A percentile compares a stretch with the other conserved stretches of the same genome.
Evolutionary conservation across 2,113 vertebrate genomes (phyloP).

Genomic region (Miniopterus natalensis): DNA sequence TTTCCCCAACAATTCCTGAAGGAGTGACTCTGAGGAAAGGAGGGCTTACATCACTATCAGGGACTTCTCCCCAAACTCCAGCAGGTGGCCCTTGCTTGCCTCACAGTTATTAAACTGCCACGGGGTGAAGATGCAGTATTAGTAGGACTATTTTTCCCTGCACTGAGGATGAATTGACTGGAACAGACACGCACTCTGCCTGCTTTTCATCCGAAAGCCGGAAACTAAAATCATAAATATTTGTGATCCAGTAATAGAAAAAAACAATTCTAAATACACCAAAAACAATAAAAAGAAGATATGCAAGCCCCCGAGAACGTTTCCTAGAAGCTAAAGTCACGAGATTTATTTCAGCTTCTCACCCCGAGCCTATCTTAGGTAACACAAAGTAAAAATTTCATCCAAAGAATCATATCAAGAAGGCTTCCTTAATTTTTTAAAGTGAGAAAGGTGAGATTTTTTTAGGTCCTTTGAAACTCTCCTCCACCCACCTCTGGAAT

Average conservation of each 20-base stretch:
- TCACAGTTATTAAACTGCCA: background rate
- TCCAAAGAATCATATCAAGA: background rate
- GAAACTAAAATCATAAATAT: background rate
- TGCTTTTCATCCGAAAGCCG: background rate
- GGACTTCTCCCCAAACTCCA: background rate
- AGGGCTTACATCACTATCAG: background rate
- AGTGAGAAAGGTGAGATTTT: background rate
- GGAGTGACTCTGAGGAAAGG: background rate
- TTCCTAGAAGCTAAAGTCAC: background rate
- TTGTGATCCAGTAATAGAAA: background rate
- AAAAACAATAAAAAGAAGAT: conserved; percentile 8
- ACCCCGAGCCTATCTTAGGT: background rate
- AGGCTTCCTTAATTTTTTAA: background rate
- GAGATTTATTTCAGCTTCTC: background rate
- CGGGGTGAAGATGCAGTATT: background rate
- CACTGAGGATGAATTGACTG: background rate
- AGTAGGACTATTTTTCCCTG: background rate
- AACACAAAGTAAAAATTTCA: background rate
- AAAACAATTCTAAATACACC: background rate
- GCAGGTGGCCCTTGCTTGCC: no score
- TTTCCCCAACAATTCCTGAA: background rate
- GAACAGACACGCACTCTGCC: background rate
- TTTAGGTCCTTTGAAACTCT: background rate
- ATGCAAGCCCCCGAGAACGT: background rate
- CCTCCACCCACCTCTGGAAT: background rate